Conservation (phyloP, 2,113 vertebrate genomes). For the Brachyhypopomus gauderio region DNA sequence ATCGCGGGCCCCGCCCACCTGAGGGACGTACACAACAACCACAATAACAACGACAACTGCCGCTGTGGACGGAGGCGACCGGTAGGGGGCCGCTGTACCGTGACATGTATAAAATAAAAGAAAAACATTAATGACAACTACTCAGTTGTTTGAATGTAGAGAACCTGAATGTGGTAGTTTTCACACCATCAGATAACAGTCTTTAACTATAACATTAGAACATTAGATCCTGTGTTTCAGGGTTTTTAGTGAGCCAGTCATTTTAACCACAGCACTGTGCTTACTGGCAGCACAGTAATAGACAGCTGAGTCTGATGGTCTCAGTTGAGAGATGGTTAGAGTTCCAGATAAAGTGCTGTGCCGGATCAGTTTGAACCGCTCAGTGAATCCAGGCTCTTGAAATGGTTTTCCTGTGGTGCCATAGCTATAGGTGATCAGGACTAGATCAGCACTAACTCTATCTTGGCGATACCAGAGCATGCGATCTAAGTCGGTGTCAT, state of each 20-base stretch:
- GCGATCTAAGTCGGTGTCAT: neutral
- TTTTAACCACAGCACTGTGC: slow-evolving; percentile 1
- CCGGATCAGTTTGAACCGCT: neutral
- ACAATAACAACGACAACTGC: no score
- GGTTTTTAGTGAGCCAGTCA: neutral
- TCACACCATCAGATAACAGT: neutral
- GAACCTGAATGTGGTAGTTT: neutral
- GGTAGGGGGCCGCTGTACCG: no score
- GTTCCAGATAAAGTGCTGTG: neutral
- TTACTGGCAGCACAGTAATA: slow-evolving; percentile 1
- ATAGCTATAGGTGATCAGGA: neutral
- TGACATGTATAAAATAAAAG: neutral
- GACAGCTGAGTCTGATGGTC: neutral
- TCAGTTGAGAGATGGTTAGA: neutral
- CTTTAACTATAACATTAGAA: neutral
- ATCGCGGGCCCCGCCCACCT: no score
- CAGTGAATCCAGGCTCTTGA: slow-evolving; percentile 2
- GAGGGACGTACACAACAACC: no score
- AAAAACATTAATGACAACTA: neutral
- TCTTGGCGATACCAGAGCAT: slow-evolving; percentile 33
- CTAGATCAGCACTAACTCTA: neutral
- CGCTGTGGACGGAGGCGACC: no score
- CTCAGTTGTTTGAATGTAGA: neutral
- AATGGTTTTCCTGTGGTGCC: neutral
- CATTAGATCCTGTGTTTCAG: neutral